Evolutionary conservation across 1,140 invertebrate genomes (phyloP), one percentile per base, ranked within the genome.

Genomic region (Asobara japonica): DNA sequence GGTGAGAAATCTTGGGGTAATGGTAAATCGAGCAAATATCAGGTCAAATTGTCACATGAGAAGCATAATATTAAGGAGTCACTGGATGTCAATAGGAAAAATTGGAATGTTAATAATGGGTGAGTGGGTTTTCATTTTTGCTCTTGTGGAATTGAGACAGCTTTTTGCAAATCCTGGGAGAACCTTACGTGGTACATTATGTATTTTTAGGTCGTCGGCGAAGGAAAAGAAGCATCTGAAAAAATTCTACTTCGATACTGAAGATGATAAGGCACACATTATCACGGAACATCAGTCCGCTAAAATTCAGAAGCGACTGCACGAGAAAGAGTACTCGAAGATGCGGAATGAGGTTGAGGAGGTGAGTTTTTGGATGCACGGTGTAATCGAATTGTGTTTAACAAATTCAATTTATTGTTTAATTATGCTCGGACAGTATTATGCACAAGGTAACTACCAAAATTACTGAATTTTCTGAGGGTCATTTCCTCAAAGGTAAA

Each of bases 241-340:
- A 78, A 92, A 91, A 45, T 94, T 94, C 83, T 94, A 94, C 81
- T 94, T 94, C 78, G 93, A 93, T 13, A 94, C 94, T 92, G 90
- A 92, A 66, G 89, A 90, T 72, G 84, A 84, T 25, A 80, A 84
- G 41, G 72, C 79, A 18, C 84, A 87, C 62, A 75, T 86, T 6
- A 87, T 89, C 45, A 88, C 90, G 66, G 87, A 86, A 3, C 73
- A 70, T 6, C 65, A 73, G 27, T 36, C 71, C 8, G 68, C 75
- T 18, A 65, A 79, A 20, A 71, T 65, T 16, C 74, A 79, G 61
- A 65, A 72, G 4, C 75, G 76, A 25, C 69, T 76, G 0, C 76
- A 69, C 7, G 10, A 56, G 7, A 73, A 65, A 65, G 76, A 74
- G 6, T 70, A 75, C 20, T 71, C 65, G 13, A 70, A 71, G 45